A percentile compares a stretch with the other conserved stretches of the same genome.
Conservation (phyloP, 2,797 vertebrate species). For the Bucorvus abyssinicus region DNA sequence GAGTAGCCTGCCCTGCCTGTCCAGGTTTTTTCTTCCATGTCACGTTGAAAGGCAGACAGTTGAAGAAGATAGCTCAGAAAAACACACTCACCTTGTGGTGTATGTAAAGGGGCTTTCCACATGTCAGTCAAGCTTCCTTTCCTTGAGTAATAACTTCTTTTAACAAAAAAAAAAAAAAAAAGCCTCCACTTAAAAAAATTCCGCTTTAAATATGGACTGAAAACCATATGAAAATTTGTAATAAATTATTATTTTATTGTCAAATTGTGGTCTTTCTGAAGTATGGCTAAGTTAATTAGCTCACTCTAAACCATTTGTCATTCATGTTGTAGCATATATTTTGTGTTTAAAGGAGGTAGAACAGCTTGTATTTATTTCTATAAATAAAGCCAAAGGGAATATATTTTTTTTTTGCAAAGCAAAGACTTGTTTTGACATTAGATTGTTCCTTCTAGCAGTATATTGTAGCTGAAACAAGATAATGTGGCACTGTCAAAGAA, state of each 20-base stretch:
- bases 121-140: not conserved
- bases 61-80: not conserved
- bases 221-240: not conserved
- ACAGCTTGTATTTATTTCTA: not conserved
- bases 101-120: not conserved
- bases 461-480: constrained; percentile 7
- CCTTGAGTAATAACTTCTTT: not conserved
- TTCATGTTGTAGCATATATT: not conserved
- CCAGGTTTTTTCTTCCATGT: not conserved
- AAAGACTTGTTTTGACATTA: not conserved
- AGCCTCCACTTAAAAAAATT: not conserved
- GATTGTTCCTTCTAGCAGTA: not conserved
- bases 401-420: not conserved
- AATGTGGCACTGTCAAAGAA: constrained; percentile 11
- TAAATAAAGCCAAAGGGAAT: not conserved
- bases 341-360: not conserved
- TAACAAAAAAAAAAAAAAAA: not conserved
- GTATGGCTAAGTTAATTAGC: not conserved
- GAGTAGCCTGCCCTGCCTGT: not conserved
- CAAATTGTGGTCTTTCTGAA: not conserved
- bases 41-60: not conserved
- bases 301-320: not conserved
- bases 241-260: not conserved
- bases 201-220: not conserved
- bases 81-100: not conserved